phyloP scores from a whole-genome alignment of 2,797 vertebrate genomes.

The Crypturellus tataupa region DNA sequence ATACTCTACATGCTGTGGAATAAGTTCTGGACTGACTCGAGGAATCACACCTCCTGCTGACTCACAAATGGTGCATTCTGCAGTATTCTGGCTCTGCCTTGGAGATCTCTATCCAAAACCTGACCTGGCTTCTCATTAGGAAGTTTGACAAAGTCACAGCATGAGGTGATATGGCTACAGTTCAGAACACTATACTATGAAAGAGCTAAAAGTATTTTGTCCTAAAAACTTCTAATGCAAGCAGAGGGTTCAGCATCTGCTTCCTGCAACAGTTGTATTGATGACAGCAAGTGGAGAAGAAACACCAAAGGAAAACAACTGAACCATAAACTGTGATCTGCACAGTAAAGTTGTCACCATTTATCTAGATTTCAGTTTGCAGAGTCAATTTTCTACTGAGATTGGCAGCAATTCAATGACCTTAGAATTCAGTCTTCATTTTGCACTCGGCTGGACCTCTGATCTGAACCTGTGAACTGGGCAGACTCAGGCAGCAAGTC shows the following conservation, averaged over 20 bases:
- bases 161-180: neutral
- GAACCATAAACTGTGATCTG: neutral
- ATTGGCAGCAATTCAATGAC: neutral
- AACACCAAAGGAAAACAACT: neutral
- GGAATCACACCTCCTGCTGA: slow-evolving; percentile 45
- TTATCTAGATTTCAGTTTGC: neutral
- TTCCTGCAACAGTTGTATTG: neutral
- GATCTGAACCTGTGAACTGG: neutral
- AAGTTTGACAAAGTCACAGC: slow-evolving; percentile 48
- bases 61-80: slow-evolving; percentile 44
- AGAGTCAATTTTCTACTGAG: neutral
- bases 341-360: neutral
- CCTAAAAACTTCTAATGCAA: neutral
- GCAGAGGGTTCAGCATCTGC: neutral
- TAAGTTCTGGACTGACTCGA: slow-evolving; percentile 56
- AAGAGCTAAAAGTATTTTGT: neutral
- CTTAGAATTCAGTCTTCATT: neutral
- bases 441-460: neutral
- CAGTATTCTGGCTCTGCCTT: slow-evolving; percentile 41
- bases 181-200: neutral
- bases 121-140: slow-evolving; percentile 17
- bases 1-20: slow-evolving; percentile 44
- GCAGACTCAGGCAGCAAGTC: neutral
- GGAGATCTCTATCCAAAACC: slow-evolving; percentile 6
- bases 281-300: neutral